phyloP scores from a whole-genome alignment of 2,113 vertebrate genomes.

The Tychaedon coryphoeus region DNA sequence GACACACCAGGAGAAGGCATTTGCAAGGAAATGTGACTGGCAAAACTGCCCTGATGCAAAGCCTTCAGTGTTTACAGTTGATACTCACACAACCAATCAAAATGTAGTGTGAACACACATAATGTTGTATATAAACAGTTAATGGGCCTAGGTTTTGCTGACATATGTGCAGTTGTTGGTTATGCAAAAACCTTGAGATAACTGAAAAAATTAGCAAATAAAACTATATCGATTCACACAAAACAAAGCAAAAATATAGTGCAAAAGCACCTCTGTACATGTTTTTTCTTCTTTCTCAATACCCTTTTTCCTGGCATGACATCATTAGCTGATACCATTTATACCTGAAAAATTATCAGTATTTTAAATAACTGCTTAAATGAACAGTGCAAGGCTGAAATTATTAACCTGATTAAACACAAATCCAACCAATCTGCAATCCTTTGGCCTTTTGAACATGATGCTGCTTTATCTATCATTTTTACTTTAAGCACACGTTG shows the following conservation, averaged over 20 bases:
- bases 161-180: background rate
- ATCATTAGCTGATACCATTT: background rate
- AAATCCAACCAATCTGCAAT: background rate
- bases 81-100: background rate
- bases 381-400: background rate
- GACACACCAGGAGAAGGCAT: background rate
- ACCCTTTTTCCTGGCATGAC: background rate
- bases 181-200: background rate
- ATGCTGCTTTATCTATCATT: background rate
- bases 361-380: background rate
- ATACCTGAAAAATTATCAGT: background rate
- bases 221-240: background rate
- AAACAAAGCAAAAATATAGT: background rate
- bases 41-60: background rate
- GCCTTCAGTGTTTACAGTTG: background rate
- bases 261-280: background rate
- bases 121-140: background rate
- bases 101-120: background rate
- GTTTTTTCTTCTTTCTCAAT: background rate
- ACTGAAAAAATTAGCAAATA: background rate
- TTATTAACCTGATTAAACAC: background rate
- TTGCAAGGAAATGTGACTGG: background rate
- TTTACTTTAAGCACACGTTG: background rate
- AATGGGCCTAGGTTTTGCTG: background rate
- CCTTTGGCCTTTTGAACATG: background rate